Percentiles rank a stretch among this genome's conserved stretches.
These are phyloP conservation scores for Pedicia rivosa DNA, from an alignment of 2,888 invertebrate genomes.

Conservation along the genomic window DNA sequence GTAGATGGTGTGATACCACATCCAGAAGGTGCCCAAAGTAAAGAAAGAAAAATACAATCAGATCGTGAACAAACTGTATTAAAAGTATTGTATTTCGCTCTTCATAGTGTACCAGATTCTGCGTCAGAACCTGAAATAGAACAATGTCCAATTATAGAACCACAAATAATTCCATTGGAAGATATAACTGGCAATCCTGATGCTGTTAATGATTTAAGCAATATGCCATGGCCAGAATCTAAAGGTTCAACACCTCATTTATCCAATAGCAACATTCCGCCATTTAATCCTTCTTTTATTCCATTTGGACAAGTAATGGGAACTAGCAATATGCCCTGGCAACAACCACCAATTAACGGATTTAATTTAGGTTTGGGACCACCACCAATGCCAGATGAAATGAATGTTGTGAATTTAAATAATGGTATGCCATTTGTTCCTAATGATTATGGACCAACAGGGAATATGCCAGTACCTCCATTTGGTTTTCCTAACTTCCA, in stretches of 20 bases:
- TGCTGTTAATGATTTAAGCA: constrained; percentile 59
- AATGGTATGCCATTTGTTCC: background rate
- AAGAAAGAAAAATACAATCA: constrained; percentile 74
- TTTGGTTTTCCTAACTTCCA: background rate
- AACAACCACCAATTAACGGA: background rate
- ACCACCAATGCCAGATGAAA: background rate
- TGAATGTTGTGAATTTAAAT: too few species aligned
- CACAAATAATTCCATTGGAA: constrained; percentile 72
- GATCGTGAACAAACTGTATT: constrained; percentile 73
- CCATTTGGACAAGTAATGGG: too few species aligned
- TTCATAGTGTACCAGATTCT: constrained; percentile 71
- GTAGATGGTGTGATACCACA: constrained; percentile 52
- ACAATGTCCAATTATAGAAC: constrained; percentile 57
- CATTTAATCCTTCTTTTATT: constrained; percentile 1
- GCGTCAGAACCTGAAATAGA: constrained; percentile 78
- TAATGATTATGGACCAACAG: background rate
- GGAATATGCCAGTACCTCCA: background rate
- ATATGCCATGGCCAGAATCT: constrained; percentile 71
- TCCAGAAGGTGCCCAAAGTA: constrained; percentile 60
- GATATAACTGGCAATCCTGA: constrained; percentile 74
- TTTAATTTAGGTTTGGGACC: background rate
- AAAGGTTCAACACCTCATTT: constrained; percentile 42
- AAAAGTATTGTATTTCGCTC: constrained; percentile 65
- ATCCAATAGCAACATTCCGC: background rate
- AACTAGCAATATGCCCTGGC: constrained; percentile 2